Percentiles rank a stretch among this genome's conserved stretches.
phyloP scores from a whole-genome alignment of 2,113 vertebrate species.

The Nothocercus julius region DNA sequence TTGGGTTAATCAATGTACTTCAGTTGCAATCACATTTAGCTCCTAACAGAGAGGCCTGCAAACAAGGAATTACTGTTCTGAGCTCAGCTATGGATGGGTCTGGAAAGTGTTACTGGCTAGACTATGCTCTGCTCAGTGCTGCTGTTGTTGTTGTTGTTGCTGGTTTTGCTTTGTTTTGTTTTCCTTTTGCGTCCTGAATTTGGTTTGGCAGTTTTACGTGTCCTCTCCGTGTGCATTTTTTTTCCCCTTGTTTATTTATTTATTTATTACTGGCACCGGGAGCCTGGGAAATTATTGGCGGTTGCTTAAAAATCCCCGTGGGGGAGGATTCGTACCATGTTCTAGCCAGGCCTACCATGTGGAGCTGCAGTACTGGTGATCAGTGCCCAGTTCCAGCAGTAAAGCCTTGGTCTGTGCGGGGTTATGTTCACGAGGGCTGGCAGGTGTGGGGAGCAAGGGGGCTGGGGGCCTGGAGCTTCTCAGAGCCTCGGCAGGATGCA shows the following conservation, averaged over 20 bases:
- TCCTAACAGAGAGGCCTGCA: slow-evolving; percentile 61
- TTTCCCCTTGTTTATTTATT: neutral
- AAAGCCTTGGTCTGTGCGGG: neutral
- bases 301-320: slow-evolving; percentile 38
- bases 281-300: slow-evolving; percentile 66
- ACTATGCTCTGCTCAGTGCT: slow-evolving; percentile 19
- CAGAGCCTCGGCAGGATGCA: neutral
- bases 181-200: slow-evolving; percentile 25
- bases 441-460: neutral
- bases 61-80: slow-evolving; percentile 71
- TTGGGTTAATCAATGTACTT: slow-evolving; percentile 75
- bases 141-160: neutral
- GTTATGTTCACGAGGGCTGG: slow-evolving; percentile 3
- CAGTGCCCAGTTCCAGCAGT: slow-evolving; percentile 26
- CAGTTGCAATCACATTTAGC: slow-evolving; percentile 72
- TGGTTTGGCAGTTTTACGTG: slow-evolving; percentile 23
- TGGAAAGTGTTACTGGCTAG: slow-evolving; percentile 66
- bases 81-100: slow-evolving; percentile 41
- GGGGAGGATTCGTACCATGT: slow-evolving; percentile 55
- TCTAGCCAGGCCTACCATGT: neutral
- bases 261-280: slow-evolving; percentile 24
- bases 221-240: slow-evolving; percentile 13
- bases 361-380: slow-evolving; percentile 52
- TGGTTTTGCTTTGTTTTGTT: neutral
- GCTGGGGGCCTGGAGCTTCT: neutral